phyloP scores from a whole-genome alignment of 2,113 vertebrate species.

The Taxidea taxus region DNA sequence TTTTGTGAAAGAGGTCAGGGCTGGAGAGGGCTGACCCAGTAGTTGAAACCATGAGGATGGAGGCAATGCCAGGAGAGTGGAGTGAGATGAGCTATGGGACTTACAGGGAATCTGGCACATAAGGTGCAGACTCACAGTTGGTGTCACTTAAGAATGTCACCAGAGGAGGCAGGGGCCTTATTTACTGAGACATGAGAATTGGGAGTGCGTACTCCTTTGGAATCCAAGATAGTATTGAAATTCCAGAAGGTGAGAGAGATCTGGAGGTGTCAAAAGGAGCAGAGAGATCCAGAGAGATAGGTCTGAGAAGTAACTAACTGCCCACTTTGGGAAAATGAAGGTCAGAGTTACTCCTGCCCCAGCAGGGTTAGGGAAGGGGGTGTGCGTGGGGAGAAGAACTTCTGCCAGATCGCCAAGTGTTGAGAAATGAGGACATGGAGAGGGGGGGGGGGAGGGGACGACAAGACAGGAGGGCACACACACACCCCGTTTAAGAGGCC shows the following conservation, averaged over 20 bases:
- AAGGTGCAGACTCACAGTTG: neutral
- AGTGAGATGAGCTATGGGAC: neutral
- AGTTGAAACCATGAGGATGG: neutral
- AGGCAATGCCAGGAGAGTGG: neutral
- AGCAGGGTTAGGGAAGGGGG: neutral
- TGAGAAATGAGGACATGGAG: conserved; percentile 5
- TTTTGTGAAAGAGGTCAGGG: neutral
- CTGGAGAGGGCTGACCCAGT: neutral
- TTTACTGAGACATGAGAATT: neutral
- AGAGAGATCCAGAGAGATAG: neutral
- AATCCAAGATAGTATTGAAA: neutral
- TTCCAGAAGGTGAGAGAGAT: neutral
- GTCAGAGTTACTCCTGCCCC: neutral
- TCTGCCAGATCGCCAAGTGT: neutral
- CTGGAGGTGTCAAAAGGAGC: neutral
- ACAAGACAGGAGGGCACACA: neutral
- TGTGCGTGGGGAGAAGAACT: neutral
- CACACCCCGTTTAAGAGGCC: neutral
- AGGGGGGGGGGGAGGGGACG: too few species aligned
- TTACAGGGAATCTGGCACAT: neutral
- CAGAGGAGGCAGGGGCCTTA: neutral
- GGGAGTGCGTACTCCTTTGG: neutral
- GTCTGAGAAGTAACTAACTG: neutral
- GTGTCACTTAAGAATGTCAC: neutral
- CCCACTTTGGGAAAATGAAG: neutral